Evolutionary conservation across 2,797 vertebrate genomes (phyloP), one percentile per base, ranked within the genome.

Genomic region (Anas bernieri): DNA sequence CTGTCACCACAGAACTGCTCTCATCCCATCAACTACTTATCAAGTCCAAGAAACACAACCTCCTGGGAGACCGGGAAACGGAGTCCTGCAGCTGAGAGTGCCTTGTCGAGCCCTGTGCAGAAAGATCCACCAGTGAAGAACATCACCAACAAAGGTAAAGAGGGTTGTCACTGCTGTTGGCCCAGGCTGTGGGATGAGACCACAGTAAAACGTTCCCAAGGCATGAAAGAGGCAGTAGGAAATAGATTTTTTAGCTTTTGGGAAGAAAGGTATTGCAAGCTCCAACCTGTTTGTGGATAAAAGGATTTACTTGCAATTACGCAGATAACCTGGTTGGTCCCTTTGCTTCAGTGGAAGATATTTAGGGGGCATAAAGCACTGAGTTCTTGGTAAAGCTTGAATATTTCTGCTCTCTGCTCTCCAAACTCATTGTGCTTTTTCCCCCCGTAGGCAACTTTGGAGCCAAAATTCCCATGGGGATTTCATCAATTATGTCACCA

Each of bases 1-100:
- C 35, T 93, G 25, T 72, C 63, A 1, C 86, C 97, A n/a, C 97
- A 99, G 99, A 99, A 99, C 95, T 98, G 98, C 93, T 98, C 98
- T 52, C 98, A 98, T 88, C 98, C 98, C 41, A 97, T 96, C 94
- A 98, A 98, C 92, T 98, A 98, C 74, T 92, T 98, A 18, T 97
- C 98, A 7, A 98, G 98, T 35, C 98, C 98, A 45, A 98, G 97
- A 72, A 98, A 97, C 54, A 98, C 98, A 0, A 91, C 88, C 20
- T 98, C 98, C 64, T 98, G 98, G 98, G 98, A 98, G 39, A 96
- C 85, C 12, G 96, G 98, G 68, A 97, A 96, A 3, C 97, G 50
- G 7, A 96, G 93, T 14, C 97, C 96, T 62, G 98, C 97, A 81
- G 98, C 98, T 1, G 98, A 98, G 93, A 98, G 96, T 62, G 98